Percentiles rank a stretch among this genome's conserved stretches.
Conservation (phyloP, 92 coral and sea anemone species). For the Parazoanthus darwini region DNA sequence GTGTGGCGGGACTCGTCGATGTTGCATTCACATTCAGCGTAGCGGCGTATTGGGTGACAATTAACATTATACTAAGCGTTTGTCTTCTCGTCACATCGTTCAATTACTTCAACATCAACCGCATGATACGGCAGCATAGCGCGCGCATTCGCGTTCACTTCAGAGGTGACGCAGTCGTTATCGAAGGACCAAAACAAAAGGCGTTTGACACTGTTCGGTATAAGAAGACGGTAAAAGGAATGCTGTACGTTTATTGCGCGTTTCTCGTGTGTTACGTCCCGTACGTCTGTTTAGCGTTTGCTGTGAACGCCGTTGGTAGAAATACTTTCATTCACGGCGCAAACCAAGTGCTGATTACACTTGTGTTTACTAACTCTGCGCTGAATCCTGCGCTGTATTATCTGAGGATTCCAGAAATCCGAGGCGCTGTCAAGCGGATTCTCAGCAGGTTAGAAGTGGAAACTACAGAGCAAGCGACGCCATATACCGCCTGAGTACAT, state of each 20-base stretch:
- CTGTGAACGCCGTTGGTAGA: slow-evolving; percentile 28
- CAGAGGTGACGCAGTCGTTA: slow-evolving; percentile 9
- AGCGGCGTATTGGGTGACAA: slow-evolving; percentile 20
- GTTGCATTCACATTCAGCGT: slow-evolving; percentile 24
- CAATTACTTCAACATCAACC: slow-evolving; percentile 31
- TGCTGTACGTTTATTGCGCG: slow-evolving; percentile 27
- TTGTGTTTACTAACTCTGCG: slow-evolving; percentile 21
- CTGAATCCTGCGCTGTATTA: slow-evolving; percentile 10
- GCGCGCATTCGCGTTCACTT: slow-evolving; percentile 18
- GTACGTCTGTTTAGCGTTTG: slow-evolving; percentile 31
- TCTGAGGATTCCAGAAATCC: slow-evolving; percentile 21
- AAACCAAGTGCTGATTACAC: slow-evolving; percentile 20
- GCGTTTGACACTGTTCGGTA: slow-evolving; percentile 17
- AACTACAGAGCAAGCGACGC: not conserved
- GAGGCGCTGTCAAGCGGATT: slow-evolving; percentile 23
- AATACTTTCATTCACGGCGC: slow-evolving; percentile 23
- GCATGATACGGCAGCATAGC: not conserved
- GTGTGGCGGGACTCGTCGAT: slow-evolving; percentile 17
- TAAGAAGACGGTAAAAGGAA: slow-evolving; percentile 16
- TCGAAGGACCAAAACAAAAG: not conserved
- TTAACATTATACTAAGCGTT: slow-evolving; percentile 10
- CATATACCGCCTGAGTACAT: not conserved
- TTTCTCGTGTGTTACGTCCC: slow-evolving; percentile 28
- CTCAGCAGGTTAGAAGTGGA: slow-evolving; percentile 6
- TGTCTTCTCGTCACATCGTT: slow-evolving; percentile 27